Conservation (phyloP, 2,113 vertebrate species). For the Cebus imitator region DNA sequence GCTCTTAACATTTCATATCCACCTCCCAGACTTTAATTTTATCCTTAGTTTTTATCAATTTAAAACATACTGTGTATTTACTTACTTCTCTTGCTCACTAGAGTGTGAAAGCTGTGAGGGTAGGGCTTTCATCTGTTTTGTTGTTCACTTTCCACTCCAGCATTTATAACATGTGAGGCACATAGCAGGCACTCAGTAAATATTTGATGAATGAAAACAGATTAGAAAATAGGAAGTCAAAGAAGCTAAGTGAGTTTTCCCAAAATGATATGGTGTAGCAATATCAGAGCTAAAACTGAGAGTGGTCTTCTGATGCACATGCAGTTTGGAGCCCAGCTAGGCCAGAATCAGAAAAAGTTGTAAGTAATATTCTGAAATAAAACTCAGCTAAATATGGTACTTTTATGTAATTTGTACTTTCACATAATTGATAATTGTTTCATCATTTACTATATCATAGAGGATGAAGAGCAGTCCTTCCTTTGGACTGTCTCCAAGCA, state of each 20-base stretch:
- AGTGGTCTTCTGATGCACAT: background rate
- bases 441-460: background rate
- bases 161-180: background rate
- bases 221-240: background rate
- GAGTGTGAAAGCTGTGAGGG: background rate
- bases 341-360: background rate
- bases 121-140: background rate
- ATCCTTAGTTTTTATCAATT: background rate
- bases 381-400: background rate
- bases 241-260: background rate
- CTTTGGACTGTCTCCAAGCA: background rate
- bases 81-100: background rate
- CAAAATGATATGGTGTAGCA: background rate
- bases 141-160: background rate
- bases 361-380: background rate
- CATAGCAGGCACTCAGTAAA: background rate
- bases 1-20: background rate
- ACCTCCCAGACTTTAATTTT: background rate
- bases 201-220: constrained; percentile 13
- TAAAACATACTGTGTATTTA: background rate
- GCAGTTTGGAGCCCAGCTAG: background rate
- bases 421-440: background rate
- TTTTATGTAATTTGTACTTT: background rate
- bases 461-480: background rate
- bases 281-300: background rate